These are phyloP conservation scores for Platorchestia sp. DNA, from an alignment of 1,140 invertebrate species.

Conservation along the genomic window DNA sequence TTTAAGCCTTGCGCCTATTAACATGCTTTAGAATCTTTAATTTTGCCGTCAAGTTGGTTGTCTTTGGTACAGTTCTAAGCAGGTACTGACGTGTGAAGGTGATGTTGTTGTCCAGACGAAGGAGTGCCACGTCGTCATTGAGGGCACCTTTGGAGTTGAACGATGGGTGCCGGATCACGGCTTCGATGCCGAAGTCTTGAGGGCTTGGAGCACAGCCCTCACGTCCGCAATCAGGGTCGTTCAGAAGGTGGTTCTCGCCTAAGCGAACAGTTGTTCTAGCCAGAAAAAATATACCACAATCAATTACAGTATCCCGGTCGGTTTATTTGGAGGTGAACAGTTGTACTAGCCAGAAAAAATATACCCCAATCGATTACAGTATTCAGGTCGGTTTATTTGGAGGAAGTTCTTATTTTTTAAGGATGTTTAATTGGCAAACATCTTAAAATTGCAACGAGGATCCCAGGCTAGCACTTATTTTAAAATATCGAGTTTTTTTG, in stretches of 20 bases:
- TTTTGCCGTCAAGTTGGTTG: too few relatives aligned
- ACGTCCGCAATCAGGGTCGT: background rate
- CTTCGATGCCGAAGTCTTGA: background rate
- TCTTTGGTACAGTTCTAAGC: too few relatives aligned
- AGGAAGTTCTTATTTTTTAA: too few relatives aligned
- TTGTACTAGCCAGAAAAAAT: background rate
- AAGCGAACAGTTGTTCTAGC: slow-evolving; percentile 2
- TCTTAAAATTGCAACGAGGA: too few relatives aligned
- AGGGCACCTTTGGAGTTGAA: slow-evolving; percentile 26
- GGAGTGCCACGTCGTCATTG: slow-evolving; percentile 1
- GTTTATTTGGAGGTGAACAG: background rate
- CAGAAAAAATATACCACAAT: background rate
- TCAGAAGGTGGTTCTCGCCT: slow-evolving; percentile 8
- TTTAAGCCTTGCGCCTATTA: too few relatives aligned
- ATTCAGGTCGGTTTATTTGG: too few relatives aligned
- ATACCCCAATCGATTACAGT: too few relatives aligned
- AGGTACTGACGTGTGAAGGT: background rate
- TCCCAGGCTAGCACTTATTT: too few relatives aligned
- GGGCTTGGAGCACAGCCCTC: background rate
- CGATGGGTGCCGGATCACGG: background rate
- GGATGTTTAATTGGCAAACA: too few relatives aligned
- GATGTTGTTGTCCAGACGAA: background rate
- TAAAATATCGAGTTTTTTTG: too few relatives aligned
- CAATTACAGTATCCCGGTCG: too few relatives aligned
- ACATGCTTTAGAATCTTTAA: too few relatives aligned